Conservation (phyloP, 2,888 invertebrate species). For the Calameuta idolon region DNA sequence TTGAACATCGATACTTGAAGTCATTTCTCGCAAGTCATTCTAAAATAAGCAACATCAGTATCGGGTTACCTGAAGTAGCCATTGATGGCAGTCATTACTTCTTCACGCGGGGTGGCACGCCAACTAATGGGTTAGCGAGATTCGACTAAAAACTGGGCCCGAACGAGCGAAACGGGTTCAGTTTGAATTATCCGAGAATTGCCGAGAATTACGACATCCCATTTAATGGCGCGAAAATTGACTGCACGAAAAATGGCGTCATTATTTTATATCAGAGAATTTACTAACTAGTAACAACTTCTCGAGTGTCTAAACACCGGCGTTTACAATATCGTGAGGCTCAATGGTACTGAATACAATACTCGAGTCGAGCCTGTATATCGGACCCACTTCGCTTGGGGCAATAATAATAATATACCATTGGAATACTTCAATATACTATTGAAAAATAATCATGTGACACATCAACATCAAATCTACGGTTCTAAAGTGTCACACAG, state of each 20-base stretch:
- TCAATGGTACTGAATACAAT: neutral
- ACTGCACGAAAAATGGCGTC: neutral
- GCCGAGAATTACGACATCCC: neutral
- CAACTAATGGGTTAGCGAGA: neutral
- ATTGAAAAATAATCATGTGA: neutral
- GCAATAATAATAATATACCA: neutral
- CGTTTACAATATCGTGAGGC: neutral
- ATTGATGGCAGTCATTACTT: neutral
- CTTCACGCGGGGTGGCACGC: neutral
- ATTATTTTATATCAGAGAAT: neutral
- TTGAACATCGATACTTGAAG: neutral
- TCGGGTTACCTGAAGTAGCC: neutral
- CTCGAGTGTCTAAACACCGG: neutral
- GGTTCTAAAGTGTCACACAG: neutral
- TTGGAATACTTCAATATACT: neutral
- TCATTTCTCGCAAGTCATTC: neutral
- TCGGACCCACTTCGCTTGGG: neutral
- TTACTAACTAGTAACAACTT: neutral
- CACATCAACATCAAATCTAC: neutral
- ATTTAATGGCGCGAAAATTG: neutral
- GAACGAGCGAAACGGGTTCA: neutral
- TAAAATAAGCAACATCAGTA: neutral
- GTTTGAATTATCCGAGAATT: neutral
- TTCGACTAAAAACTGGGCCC: neutral
- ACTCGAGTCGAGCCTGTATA: neutral